Evolutionary conservation across 1,140 invertebrate genomes (phyloP).

Genomic region (Asobara japonica): DNA sequence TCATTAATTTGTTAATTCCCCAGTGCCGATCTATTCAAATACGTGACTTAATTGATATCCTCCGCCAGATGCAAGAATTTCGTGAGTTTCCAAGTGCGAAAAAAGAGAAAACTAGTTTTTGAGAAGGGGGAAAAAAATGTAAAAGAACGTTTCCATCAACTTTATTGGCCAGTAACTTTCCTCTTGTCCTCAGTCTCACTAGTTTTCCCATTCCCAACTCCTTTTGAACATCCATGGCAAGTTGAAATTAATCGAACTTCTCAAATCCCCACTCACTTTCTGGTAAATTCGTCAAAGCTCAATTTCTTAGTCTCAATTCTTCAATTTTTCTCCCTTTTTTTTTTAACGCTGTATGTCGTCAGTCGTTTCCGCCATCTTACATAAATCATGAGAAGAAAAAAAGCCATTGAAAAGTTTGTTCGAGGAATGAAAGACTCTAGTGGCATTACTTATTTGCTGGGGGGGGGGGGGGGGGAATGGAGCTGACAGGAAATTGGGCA

Average conservation of each 20-base stretch:
- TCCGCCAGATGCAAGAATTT: neutral
- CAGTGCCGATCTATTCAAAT: neutral
- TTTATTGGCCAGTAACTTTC: slow-evolving; percentile 6
- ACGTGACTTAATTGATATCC: neutral
- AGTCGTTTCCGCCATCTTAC: slow-evolving; percentile 20
- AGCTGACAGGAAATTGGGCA: neutral
- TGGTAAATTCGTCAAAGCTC: slow-evolving; percentile 10
- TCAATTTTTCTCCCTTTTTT: neutral
- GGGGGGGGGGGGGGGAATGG: neutral
- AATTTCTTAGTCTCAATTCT: neutral
- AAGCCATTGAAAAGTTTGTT: neutral
- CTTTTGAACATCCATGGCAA: slow-evolving; percentile 9
- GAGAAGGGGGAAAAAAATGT: no score
- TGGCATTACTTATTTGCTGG: neutral
- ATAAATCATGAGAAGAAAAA: slow-evolving; percentile 27
- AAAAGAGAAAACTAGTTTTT: neutral
- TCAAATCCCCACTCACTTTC: neutral
- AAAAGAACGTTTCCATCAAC: slow-evolving; percentile 6
- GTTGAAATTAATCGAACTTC: slow-evolving; percentile 17
- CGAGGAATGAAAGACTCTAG: neutral
- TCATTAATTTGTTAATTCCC: neutral
- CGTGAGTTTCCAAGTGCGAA: neutral
- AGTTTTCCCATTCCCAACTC: slow-evolving; percentile 11
- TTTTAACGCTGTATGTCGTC: slow-evolving; percentile 15
- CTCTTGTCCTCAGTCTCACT: neutral